Conservation (phyloP, 2,113 vertebrate species). For the Melozone crissalis region DNA sequence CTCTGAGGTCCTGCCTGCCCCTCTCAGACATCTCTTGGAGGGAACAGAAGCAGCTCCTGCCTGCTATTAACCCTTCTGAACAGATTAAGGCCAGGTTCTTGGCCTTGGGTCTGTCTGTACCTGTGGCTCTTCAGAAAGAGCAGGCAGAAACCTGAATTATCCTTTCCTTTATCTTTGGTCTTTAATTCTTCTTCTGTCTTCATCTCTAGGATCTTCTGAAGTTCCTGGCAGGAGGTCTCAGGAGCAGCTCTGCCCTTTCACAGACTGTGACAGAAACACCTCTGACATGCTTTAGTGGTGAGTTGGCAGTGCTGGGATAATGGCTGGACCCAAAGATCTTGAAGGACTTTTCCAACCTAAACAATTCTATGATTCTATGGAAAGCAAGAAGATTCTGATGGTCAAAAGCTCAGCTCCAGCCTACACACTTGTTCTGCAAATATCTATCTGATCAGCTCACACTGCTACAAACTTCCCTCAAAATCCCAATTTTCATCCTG, state of each 20-base stretch:
- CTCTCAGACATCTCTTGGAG: not conserved
- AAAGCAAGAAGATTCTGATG: not conserved
- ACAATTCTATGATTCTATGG: accelerated
- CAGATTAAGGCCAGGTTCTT: not conserved
- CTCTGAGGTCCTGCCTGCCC: not conserved
- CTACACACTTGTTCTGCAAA: accelerated
- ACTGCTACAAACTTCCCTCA: not conserved
- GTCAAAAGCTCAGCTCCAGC: not conserved
- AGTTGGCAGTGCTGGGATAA: not conserved
- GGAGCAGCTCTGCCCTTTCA: not conserved
- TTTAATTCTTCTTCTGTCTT: not conserved
- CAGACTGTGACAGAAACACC: not conserved
- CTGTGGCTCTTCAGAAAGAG: not conserved
- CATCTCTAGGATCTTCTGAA: not conserved
- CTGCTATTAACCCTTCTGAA: not conserved
- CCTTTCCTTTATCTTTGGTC: not conserved
- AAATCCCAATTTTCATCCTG: not conserved
- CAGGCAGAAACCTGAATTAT: not conserved
- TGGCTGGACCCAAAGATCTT: not conserved
- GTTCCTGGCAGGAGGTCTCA: not conserved
- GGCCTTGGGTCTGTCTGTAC: not conserved
- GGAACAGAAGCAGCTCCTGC: not conserved
- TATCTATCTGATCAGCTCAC: not conserved
- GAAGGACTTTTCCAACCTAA: not conserved
- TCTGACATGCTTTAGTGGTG: not conserved